These are phyloP conservation scores for Xenentodon cancila DNA, from an alignment of 2,797 vertebrate species.

Conservation along the genomic window DNA sequence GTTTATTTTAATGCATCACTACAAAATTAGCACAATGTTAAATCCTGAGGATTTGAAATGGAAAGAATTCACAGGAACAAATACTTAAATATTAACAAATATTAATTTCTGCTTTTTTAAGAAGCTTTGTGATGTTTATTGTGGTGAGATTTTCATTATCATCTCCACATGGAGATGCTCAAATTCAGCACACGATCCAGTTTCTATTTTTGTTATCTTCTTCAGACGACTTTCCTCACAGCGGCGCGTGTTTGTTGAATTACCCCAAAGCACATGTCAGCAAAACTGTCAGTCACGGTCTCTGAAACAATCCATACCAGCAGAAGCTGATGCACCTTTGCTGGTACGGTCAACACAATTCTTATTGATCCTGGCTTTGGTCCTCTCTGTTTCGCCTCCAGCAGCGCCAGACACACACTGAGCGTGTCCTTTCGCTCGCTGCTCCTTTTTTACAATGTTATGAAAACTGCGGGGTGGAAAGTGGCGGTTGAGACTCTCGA, in stretches of 20 bases:
- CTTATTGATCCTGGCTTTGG: conserved; percentile 61
- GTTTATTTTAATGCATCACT: background rate
- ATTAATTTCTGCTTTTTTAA: background rate
- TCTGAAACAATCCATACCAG: conserved; percentile 45
- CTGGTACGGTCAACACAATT: conserved; percentile 52
- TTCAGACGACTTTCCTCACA: conserved; percentile 34
- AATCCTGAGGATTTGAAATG: background rate
- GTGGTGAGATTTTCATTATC: too few relatives aligned
- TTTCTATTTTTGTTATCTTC: conserved; percentile 36
- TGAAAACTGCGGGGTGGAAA: conserved; percentile 72
- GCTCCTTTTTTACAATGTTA: conserved; percentile 26
- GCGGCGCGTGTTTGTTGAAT: conserved; percentile 17
- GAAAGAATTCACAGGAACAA: background rate
- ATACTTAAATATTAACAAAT: background rate
- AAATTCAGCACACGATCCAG: conserved; percentile 20
- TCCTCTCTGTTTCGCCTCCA: conserved; percentile 39
- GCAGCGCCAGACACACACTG: conserved; percentile 58
- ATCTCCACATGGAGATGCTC: conserved; percentile 3
- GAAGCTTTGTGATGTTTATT: background rate
- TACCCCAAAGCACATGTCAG: conserved; percentile 30
- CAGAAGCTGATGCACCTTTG: conserved; percentile 49
- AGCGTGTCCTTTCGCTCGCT: conserved; percentile 45
- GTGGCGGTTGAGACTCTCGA: conserved; percentile 86
- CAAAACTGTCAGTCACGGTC: conserved; percentile 27
- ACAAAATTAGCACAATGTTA: background rate